Evolutionary conservation across 2,113 vertebrate species (phyloP).

Genomic region (Rhinichthys klamathensis): DNA sequence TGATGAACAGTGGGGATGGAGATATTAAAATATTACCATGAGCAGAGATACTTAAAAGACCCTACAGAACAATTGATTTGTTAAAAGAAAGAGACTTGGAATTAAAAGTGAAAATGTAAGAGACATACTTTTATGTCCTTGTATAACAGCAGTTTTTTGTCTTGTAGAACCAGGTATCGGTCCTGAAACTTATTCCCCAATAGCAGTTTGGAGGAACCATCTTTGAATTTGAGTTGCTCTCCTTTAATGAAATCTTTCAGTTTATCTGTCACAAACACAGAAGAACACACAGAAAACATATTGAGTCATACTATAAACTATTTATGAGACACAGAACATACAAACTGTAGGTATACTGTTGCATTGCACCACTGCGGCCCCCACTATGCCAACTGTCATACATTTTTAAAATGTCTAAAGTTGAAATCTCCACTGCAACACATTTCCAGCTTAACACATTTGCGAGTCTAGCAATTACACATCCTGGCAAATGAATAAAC

Average conservation of each 20-base stretch:
- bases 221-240: conserved; percentile 86
- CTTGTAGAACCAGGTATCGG: conserved; percentile 83
- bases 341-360: background rate
- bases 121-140: conserved; percentile 88
- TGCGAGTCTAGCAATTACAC: conserved; percentile 15
- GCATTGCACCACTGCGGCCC: background rate
- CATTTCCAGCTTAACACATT: conserved; percentile 30
- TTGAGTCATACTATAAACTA: background rate
- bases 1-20: conserved; percentile 12
- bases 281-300: background rate
- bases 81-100: conserved; percentile 24
- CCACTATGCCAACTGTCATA: background rate
- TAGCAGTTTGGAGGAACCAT: conserved; percentile 89
- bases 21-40: conserved; percentile 28
- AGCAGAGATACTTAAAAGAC: conserved; percentile 8
- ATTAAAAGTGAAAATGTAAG: background rate
- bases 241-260: conserved; percentile 73
- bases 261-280: conserved; percentile 65
- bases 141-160: conserved; percentile 86
- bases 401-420: conserved; percentile 23
- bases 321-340: conserved; percentile 13
- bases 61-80: background rate
- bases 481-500: conserved; percentile 18
- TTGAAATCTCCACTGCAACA: conserved; percentile 7
- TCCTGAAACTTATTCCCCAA: conserved; percentile 95